Conservation (phyloP, 2,113 vertebrate genomes). For the Microtus richardsoni region DNA sequence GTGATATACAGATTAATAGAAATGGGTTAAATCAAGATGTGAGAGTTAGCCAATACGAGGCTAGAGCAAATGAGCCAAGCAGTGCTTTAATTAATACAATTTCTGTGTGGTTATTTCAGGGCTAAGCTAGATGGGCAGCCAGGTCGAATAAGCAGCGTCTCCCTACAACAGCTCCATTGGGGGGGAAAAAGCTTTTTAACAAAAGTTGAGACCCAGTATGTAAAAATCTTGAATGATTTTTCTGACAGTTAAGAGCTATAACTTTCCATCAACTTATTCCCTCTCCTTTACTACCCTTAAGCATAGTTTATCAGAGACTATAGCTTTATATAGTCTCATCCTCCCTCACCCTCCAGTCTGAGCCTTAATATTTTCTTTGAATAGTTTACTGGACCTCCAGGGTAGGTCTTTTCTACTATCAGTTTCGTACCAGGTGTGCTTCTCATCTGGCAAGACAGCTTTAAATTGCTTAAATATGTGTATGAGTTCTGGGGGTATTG, state of each 20-base stretch:
- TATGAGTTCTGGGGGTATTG: background rate
- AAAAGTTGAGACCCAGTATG: background rate
- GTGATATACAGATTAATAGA: too few relatives aligned
- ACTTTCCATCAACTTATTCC: background rate
- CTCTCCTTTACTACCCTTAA: rapidly evolving
- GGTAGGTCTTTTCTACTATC: background rate
- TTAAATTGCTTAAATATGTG: background rate
- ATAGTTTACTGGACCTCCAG: background rate
- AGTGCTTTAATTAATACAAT: too few relatives aligned
- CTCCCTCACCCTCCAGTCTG: rapidly evolving
- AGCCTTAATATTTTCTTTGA: background rate
- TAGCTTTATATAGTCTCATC: background rate
- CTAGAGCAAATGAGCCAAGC: too few relatives aligned
- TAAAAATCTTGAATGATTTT: background rate
- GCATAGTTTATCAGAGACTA: background rate
- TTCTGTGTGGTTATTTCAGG: too few relatives aligned
- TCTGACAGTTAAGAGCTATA: background rate
- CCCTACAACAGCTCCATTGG: too few relatives aligned
- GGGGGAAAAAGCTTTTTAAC: background rate
- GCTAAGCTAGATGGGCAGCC: too few relatives aligned
- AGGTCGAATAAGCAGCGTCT: too few relatives aligned
- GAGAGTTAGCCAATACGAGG: too few relatives aligned
- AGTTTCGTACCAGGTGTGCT: background rate
- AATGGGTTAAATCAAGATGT: too few relatives aligned
- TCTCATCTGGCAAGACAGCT: background rate